Percentiles rank a stretch among this genome's conserved stretches.
phyloP scores from a whole-genome alignment of 2,888 invertebrate species.

The Platerodrilus igneus region DNA sequence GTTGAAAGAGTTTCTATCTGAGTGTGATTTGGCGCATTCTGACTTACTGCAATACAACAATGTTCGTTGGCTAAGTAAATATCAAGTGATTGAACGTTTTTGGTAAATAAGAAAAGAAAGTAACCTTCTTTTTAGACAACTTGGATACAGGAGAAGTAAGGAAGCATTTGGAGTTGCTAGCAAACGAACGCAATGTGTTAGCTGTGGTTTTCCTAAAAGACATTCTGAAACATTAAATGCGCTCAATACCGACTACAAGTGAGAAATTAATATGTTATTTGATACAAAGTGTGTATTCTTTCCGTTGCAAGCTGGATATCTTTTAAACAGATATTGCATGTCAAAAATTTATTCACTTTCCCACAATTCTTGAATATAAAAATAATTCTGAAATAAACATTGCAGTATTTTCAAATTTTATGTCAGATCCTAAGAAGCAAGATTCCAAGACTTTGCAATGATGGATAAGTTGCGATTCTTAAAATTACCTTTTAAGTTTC shows the following conservation, averaged over 20 bases:
- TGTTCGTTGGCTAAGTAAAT: conserved; percentile 32
- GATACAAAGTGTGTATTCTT: conserved; percentile 28
- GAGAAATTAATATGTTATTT: conserved; percentile 30
- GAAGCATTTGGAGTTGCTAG: conserved; percentile 27
- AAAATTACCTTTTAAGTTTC: too few relatives aligned
- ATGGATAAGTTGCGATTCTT: too few relatives aligned
- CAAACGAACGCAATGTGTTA: conserved; percentile 25
- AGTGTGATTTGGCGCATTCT: conserved; percentile 32
- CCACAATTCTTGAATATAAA: conserved; percentile 35
- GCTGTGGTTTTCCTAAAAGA: conserved; percentile 9
- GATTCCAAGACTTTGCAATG: conserved; percentile 28
- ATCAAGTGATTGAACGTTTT: conserved; percentile 27
- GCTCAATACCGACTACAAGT: conserved; percentile 27
- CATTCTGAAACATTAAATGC: conserved; percentile 15
- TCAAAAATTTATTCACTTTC: conserved; percentile 30
- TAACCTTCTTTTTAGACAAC: conserved; percentile 30
- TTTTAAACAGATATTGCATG: conserved; percentile 26
- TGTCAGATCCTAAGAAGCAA: conserved; percentile 31
- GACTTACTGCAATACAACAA: conserved; percentile 32
- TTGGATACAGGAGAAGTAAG: conserved; percentile 31
- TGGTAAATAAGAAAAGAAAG: conserved; percentile 27
- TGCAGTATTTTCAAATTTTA: conserved; percentile 31
- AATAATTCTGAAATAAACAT: conserved; percentile 15
- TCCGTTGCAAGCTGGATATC: conserved; percentile 27
- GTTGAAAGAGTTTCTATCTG: conserved; percentile 25